Base-by-base conservation (phyloP, 2,888 invertebrate species). In the Kryphioiulus occultus region DNA sequence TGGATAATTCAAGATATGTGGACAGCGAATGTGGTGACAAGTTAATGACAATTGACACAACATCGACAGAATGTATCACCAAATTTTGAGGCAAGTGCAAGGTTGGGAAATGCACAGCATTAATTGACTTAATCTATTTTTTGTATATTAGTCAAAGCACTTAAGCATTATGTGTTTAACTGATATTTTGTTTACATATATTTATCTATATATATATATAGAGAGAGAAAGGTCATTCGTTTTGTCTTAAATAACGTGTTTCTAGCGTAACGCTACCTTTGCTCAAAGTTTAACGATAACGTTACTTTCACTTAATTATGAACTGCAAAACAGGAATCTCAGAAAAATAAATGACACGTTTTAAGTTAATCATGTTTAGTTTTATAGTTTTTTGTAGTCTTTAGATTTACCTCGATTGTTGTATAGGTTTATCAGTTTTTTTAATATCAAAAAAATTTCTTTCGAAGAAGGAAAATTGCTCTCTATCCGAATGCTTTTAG, bases 51-150 rank as follows among this genome's bases (percentile, higher is more conserved):
- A 39, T 83, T 83, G 83, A 83, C 39, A 83, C 32, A 3, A 39
- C 35, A 30, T 83, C 83, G n/a, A 83, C 83, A 32, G 83, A 83
- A 83, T 83, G 83, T 39, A 83, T 83, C 83, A 83, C 83, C 19
- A 83, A 83, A 83, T 39, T 83, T 39, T 83, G 83, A 83, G 83
- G 83, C 30, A 59, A n/a, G 1, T 1, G 59, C 22, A 59, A 1
- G n/a, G n/a, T n/a, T 59, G 59, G n/a, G 59, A 22, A 22, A 4
- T n/a, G n/a, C 2, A 3, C 59, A 59, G 4, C 19, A 59, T 22
- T 59, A 22, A 59, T n/a, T 19, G 59, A 59, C 22, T 59, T 59
- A 4, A 59, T 59, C 59, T 59, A 59, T 59, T 47, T 47, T 47
- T 59, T 59, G 59, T 59, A 59, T 59, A 59, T 59, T 59, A 59